Evolutionary conservation across 2,113 vertebrate species (phyloP).

Genomic region (Apteryx mantelli): DNA sequence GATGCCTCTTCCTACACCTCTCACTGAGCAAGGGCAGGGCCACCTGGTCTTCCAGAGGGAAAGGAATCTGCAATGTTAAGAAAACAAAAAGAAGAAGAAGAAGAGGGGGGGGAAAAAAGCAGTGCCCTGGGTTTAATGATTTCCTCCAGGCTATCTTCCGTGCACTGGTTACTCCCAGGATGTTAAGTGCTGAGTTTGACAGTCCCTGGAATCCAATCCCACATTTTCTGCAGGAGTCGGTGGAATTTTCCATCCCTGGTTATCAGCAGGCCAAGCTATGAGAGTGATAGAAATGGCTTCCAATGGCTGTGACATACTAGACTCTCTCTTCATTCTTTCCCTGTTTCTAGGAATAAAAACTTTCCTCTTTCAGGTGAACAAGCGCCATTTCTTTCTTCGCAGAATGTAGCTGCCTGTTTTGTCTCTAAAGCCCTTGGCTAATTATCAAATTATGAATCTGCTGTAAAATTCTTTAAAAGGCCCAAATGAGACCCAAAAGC

Average conservation of each 20-base stretch:
- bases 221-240: background rate
- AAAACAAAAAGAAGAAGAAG: background rate
- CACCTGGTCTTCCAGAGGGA: background rate
- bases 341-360: background rate
- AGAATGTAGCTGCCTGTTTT: background rate
- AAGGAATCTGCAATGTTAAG: background rate
- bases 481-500: background rate
- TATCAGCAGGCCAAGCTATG: background rate
- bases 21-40: background rate
- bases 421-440: constrained; percentile 1
- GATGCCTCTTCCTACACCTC: background rate
- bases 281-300: background rate
- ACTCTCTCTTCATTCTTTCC: background rate
- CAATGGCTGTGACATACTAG: background rate
- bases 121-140: background rate
- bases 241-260: background rate
- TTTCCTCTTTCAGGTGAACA: background rate
- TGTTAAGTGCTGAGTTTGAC: background rate
- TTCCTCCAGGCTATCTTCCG: background rate
- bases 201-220: background rate
- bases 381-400: background rate
- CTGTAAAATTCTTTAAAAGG: constrained; percentile 53
- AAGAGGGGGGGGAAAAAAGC: no score
- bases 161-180: background rate
- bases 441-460: constrained; percentile 25